Evolutionary conservation across 2,113 vertebrate genomes (phyloP).

Genomic region (Lycaon pictus): DNA sequence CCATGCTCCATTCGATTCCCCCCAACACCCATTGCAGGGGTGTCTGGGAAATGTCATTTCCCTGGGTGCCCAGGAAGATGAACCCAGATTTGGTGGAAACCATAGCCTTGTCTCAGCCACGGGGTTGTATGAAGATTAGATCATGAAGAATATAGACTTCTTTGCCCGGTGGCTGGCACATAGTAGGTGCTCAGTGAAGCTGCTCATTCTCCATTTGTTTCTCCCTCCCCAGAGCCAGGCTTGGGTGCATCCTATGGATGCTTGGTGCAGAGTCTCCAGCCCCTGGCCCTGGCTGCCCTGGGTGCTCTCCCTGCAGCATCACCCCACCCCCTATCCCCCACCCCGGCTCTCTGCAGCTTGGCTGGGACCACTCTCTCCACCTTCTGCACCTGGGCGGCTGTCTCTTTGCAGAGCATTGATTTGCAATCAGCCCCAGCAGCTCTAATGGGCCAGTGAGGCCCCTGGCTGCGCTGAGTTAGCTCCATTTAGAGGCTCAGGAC

Average conservation of each 20-base stretch:
- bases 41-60: background rate
- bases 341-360: rapidly evolving
- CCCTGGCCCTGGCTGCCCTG: rapidly evolving
- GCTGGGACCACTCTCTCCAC: background rate
- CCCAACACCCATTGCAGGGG: background rate
- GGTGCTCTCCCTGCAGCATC: background rate
- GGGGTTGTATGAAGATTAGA: background rate
- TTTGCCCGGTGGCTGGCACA: background rate
- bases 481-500: background rate
- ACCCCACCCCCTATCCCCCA: background rate
- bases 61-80: background rate
- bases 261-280: rapidly evolving
- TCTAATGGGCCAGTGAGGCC: background rate
- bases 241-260: rapidly evolving
- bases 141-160: background rate
- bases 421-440: background rate
- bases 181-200: background rate
- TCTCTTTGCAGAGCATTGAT: background rate
- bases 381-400: background rate
- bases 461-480: background rate
- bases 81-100: background rate
- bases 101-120: too few relatives aligned
- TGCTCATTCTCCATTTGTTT: background rate
- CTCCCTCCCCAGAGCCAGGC: background rate
- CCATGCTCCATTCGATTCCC: background rate